Evolutionary conservation across 2,113 vertebrate genomes (phyloP), one percentile per base, ranked within the genome.

Genomic region (Proterorhinus semilunaris): DNA sequence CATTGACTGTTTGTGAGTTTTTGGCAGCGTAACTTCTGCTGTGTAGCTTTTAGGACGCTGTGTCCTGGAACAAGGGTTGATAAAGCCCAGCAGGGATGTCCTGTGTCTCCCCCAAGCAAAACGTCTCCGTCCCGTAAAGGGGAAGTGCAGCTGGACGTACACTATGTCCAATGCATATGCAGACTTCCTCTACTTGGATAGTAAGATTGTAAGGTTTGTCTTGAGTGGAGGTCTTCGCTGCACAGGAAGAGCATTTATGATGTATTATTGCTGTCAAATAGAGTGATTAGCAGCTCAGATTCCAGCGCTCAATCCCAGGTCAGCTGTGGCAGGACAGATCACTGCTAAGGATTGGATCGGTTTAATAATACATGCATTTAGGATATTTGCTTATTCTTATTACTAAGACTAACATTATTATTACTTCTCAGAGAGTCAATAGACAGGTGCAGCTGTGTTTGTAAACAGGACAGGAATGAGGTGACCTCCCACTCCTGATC

Each of bases 1-100:
- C 63, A 58, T 69, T 54, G 63, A 62, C 66, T 12, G 45, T 36
- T 70, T 58, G 63, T 74, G 51, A 76, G 77, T 81, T 83, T 79
- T 85, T 90, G 90, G 86, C 86, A 89, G 79, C 55, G 21, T 49
- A 1, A 66, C 55, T 58, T 57, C 72, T 55, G 68, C 75, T 74
- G 54, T 9, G 51, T 64, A 78, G 86, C 82, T 80, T 61, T 83
- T 45, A 85, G 90, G 85, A 91, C 87, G 7, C 16, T 0, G 48
- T 89, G 90, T 91, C 76, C 90, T 86, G 71, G 81, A 88, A 80
- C 86, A 82, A 4, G 51, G 63, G 71, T 83, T 86, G 86, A 89
- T 90, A 84, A 87, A 87, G 58, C 75, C 73, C 86, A 87, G 80
- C 66, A 71, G 77, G 83, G 82, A 83, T 81, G 79, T 86, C 80